These are phyloP conservation scores for Agrotis segetum DNA, from an alignment of 2,888 invertebrate species.

Conservation along the genomic window DNA sequence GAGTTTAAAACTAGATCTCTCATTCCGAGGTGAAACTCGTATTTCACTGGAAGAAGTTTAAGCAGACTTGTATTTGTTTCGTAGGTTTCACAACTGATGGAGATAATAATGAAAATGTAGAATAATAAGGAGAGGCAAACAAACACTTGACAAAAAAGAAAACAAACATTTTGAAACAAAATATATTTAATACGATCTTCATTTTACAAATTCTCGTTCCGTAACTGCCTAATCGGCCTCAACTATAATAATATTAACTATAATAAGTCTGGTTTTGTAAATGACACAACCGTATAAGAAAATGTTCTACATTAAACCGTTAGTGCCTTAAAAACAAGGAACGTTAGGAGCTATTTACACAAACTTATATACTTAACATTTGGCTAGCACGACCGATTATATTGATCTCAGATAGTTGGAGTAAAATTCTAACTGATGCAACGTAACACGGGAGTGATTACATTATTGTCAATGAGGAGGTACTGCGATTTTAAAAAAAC, in stretches of 20 bases:
- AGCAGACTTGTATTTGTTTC: no score
- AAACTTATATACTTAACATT: conserved; percentile 71
- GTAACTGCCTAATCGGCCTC: conserved; percentile 78
- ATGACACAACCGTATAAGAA: conserved; percentile 85
- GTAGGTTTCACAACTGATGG: no score
- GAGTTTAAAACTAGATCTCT: no score
- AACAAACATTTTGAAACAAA: conserved; percentile 81
- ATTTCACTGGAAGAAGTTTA: no score
- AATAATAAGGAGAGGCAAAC: neutral
- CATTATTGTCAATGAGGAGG: conserved; percentile 38
- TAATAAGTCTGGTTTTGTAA: conserved; percentile 78
- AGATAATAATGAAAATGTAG: no score
- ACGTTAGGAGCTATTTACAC: conserved; percentile 83
- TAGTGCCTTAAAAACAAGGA: conserved; percentile 86
- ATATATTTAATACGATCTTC: conserved; percentile 89
- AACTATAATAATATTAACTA: conserved; percentile 73
- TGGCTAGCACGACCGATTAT: conserved; percentile 60
- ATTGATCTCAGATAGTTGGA: neutral
- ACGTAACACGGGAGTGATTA: neutral
- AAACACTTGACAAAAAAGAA: conserved; percentile 9
- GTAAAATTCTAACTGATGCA: neutral
- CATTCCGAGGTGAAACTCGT: no score
- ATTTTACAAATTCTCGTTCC: conserved; percentile 80
- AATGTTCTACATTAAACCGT: conserved; percentile 77
- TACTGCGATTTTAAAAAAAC: conserved; percentile 11